Conservation (phyloP, 35 echinoderm and acorn worm species). For the Anneissia japonica region DNA sequence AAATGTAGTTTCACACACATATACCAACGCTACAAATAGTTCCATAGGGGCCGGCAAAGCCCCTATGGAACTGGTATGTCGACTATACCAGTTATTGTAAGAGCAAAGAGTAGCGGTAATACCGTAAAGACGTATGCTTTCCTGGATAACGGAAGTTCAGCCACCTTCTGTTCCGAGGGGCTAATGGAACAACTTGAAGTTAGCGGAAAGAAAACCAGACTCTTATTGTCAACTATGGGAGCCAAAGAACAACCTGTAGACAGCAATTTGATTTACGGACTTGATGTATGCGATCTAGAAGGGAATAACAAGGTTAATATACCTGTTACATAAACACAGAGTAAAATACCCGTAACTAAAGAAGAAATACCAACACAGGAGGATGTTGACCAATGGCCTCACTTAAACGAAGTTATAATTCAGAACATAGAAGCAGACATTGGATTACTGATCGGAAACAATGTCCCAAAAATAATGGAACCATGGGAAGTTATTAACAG, state of each 20-base stretch:
- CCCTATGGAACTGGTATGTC: not conserved
- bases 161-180: conserved; percentile 15
- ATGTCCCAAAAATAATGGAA: conserved; percentile 41
- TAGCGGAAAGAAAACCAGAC: conserved; percentile 16
- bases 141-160: conserved; percentile 18
- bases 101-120: not conserved
- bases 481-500: conserved; percentile 44
- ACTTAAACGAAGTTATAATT: conserved; percentile 12
- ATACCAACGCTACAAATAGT: not conserved
- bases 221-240: conserved; percentile 16
- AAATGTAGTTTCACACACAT: not conserved
- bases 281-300: conserved; percentile 17
- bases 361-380: conserved; percentile 31
- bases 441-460: conserved; percentile 55
- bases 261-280: too few relatives aligned
- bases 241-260: not conserved
- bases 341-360: conserved; percentile 32
- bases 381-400: conserved; percentile 27
- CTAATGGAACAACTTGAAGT: not conserved
- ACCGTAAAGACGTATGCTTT: conserved; percentile 40
- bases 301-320: conserved; percentile 1
- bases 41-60: conserved; percentile 10
- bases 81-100: conserved; percentile 30
- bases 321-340: conserved; percentile 3
- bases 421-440: conserved; percentile 38